Evolutionary conservation across 2,797 vertebrate species (phyloP).

Genomic region (Synanceia verrucosa): DNA sequence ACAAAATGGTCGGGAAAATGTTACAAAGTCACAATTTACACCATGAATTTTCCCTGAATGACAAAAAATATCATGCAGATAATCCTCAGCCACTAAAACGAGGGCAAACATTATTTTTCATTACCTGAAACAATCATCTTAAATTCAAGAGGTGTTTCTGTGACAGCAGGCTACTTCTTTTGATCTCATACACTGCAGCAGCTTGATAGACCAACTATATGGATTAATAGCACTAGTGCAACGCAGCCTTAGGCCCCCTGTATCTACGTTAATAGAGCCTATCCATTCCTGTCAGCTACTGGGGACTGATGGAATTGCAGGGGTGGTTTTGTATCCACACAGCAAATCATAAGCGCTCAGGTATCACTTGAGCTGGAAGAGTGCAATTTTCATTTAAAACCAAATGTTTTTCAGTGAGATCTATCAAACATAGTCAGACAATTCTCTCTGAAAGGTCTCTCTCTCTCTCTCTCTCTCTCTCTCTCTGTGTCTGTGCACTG

Average conservation of each 20-base stretch:
- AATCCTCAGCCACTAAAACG: conserved; percentile 1
- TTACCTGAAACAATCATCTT: conserved; percentile 59
- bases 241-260: conserved; percentile 77
- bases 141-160: conserved; percentile 48
- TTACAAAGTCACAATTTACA: background rate
- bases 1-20: background rate
- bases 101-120: conserved; percentile 18
- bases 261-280: conserved; percentile 85
- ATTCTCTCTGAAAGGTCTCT: conserved; percentile 23
- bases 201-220: conserved; percentile 83
- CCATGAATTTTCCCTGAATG: background rate
- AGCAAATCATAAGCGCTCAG: conserved; percentile 72
- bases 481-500: conserved; percentile 3
- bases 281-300: conserved; percentile 87
- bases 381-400: conserved; percentile 75
- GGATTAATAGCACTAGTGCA: conserved; percentile 87
- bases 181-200: conserved; percentile 68
- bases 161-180: conserved; percentile 67
- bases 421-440: conserved; percentile 58
- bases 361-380: conserved; percentile 68
- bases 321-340: conserved; percentile 75
- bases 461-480: background rate
- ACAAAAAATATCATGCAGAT: conserved; percentile 17
- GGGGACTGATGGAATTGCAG: conserved; percentile 83
- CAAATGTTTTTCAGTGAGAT: conserved; percentile 68